phyloP scores from a whole-genome alignment of 2,888 invertebrate genomes.

The Lacanobia wlatinum region DNA sequence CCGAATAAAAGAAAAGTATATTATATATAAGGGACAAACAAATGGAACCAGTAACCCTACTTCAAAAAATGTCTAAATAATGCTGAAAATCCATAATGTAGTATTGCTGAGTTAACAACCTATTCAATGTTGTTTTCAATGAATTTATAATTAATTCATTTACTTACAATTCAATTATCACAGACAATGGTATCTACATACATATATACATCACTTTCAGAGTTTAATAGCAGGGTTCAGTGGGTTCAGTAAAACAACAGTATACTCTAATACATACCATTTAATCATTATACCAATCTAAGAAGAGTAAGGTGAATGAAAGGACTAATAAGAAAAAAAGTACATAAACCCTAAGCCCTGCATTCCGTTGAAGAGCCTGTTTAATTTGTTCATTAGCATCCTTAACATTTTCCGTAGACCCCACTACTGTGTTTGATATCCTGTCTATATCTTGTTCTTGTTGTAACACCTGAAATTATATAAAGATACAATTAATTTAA shows the following conservation, averaged over 20 bases:
- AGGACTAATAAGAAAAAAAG: conserved; percentile 98
- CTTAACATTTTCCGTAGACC: conserved; percentile 98
- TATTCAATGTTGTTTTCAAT: no score
- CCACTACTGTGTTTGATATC: conserved; percentile 96
- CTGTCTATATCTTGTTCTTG: conserved; percentile 98
- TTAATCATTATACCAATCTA: conserved; percentile 99
- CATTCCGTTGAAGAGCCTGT: conserved; percentile 99
- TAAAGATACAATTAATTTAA: neutral
- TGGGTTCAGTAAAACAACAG: conserved; percentile 4
- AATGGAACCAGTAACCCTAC: no score
- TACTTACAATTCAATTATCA: neutral
- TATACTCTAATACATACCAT: conserved; percentile 38
- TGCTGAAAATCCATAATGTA: no score
- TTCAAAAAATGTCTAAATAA: no score
- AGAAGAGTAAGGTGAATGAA: conserved; percentile 98
- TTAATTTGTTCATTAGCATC: conserved; percentile 99
- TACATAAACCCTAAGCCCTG: conserved; percentile 98
- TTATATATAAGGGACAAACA: no score
- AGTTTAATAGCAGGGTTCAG: neutral
- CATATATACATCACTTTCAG: neutral
- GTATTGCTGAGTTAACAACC: no score
- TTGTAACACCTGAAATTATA: conserved; percentile 92
- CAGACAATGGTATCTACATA: neutral
- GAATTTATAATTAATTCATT: no score
- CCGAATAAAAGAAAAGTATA: no score